Conservation (phyloP, 2,888 invertebrate genomes). For the Lycaena phlaeas region DNA sequence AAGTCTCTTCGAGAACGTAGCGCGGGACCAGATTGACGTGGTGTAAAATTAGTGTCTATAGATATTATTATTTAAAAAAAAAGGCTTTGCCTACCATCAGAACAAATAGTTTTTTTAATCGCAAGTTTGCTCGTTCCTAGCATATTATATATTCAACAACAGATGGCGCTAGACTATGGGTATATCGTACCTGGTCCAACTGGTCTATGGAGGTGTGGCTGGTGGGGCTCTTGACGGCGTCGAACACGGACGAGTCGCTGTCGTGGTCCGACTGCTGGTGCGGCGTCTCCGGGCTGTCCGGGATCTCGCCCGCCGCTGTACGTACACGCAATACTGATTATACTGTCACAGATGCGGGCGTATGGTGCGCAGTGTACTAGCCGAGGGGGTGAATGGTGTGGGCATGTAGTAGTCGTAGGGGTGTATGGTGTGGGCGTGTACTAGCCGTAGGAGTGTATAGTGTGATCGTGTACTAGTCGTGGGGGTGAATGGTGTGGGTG, state of each 20-base stretch:
- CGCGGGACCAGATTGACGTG: too few species aligned
- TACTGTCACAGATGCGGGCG: constrained; percentile 28
- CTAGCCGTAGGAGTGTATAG: constrained; percentile 40
- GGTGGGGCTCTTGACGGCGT: constrained; percentile 54
- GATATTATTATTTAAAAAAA: too few species aligned
- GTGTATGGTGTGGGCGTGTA: background rate
- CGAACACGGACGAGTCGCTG: constrained; percentile 61
- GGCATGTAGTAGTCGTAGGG: too few species aligned
- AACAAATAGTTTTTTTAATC: too few species aligned
- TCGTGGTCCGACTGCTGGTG: constrained; percentile 56
- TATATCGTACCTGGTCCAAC: constrained; percentile 49
- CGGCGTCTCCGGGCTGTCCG: constrained; percentile 59
- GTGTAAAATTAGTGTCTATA: too few species aligned
- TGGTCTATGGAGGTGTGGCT: constrained; percentile 64
- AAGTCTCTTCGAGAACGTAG: too few species aligned
- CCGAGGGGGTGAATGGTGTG: constrained; percentile 47
- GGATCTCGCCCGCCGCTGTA: constrained; percentile 47
- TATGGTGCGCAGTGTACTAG: constrained; percentile 32
- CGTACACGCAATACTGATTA: background rate
- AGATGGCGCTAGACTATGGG: too few species aligned
- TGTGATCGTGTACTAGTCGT: constrained; percentile 37
- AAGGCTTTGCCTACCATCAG: too few species aligned
- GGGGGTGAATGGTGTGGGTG: constrained; percentile 46
- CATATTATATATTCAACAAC: too few species aligned
- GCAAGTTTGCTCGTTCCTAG: too few species aligned